A percentile compares a stretch with the other conserved stretches of the same genome.
These are phyloP conservation scores for Buathra laborator DNA, from an alignment of 2,888 invertebrate genomes.

Conservation along the genomic window DNA sequence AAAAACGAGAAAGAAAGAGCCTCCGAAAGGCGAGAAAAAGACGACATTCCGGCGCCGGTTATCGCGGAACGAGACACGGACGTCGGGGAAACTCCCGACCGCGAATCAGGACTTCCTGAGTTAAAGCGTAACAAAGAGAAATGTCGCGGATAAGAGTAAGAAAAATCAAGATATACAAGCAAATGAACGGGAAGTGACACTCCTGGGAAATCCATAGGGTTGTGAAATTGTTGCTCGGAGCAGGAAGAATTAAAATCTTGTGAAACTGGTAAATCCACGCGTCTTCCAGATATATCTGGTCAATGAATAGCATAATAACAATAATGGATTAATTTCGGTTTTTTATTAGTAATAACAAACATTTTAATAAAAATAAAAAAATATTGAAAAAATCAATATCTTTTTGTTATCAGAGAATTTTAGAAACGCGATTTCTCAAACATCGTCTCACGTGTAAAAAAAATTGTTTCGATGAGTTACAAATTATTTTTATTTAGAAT, in stretches of 20 bases:
- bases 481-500: too few relatives aligned
- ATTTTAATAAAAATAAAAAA: not conserved
- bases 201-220: constrained; percentile 26
- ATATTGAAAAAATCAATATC: not conserved
- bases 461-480: too few relatives aligned
- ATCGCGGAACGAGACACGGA: constrained; percentile 37
- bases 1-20: not conserved
- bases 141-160: constrained; percentile 29
- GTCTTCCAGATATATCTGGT: too few relatives aligned
- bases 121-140: constrained; percentile 49
- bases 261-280: constrained; percentile 28
- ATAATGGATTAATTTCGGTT: not conserved
- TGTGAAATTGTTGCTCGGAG: constrained; percentile 1
- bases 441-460: too few relatives aligned
- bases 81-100: constrained; percentile 45
- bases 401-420: too few relatives aligned
- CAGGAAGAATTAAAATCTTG: constrained; percentile 55
- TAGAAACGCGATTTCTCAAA: too few relatives aligned
- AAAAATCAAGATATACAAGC: constrained; percentile 1
- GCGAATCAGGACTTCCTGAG: constrained; percentile 40
- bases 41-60: constrained; percentile 49
- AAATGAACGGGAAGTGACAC: constrained; percentile 42
- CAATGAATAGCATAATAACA: not conserved
- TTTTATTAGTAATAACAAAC: not conserved
- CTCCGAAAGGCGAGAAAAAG: constrained; percentile 25